Conservation (phyloP, 35 echinoderm and acorn worm genomes). For the Ophiothrix spiculata region DNA sequence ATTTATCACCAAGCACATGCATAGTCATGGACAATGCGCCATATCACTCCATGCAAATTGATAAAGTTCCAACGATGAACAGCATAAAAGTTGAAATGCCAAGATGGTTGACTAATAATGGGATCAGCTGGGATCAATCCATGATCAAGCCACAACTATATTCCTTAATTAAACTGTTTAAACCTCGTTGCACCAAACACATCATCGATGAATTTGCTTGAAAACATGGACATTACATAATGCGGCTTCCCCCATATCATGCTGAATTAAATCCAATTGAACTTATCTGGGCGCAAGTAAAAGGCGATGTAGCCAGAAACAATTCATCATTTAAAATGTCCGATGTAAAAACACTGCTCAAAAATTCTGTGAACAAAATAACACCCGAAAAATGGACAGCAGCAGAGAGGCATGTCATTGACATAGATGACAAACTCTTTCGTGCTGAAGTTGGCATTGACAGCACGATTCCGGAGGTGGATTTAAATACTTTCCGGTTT, state of each 20-base stretch:
- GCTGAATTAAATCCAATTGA: not conserved
- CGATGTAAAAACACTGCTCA: not conserved
- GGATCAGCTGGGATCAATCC: not conserved
- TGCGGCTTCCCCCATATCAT: not conserved
- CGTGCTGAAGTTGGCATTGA: no score
- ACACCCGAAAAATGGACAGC: not conserved
- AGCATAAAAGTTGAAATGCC: not conserved
- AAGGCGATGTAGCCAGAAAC: not conserved
- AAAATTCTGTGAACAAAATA: not conserved
- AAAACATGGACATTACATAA: not conserved
- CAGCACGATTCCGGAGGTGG: no score
- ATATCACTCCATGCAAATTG: not conserved
- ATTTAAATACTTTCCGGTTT: no score
- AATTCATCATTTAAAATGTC: not conserved
- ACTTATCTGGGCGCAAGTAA: not conserved
- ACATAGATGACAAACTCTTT: no score
- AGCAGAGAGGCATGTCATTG: not conserved
- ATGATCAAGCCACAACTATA: not conserved
- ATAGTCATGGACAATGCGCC: not conserved
- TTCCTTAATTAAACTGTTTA: not conserved
- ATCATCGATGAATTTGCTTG: not conserved
- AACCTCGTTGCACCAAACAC: not conserved
- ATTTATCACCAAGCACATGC: not conserved
- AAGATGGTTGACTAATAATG: not conserved
- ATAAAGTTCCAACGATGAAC: constrained; percentile 1